Evolutionary conservation across 2,113 vertebrate species (phyloP), one percentile per base, ranked within the genome.

Genomic region (Takifugu flavidus): DNA sequence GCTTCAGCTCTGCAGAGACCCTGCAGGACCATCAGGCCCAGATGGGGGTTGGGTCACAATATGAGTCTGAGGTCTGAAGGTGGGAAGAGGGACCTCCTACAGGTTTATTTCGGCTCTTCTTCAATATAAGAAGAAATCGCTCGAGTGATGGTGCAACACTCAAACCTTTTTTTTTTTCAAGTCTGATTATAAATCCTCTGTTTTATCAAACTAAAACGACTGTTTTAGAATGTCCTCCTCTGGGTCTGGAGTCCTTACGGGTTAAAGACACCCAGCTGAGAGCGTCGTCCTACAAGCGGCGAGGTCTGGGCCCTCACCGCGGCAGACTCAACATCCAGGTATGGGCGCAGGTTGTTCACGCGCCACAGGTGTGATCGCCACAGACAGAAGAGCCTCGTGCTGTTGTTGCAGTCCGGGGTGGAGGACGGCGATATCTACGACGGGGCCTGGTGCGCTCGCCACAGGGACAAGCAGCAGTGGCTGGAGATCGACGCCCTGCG

Each of bases 311-410:
- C 0, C 92, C 96, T 1, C 96, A 98, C 74, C 91, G 96, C 0
- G 94, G 94, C 2, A 88, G 95, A 42, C 95, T 98, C 64, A 98
- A 98, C 86, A 96, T 96, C 80, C 94, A 95, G 93, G 94, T 93
- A 65, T 68, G 13, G 0, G 25, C n/a, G 1, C 31, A 13, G 10
- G 4, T 20, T 20, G 20, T 20, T 20, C 20, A 20, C 20, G 20
- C 20, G 20, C 20, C 20, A 20, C 20, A 20, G 20, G 20, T 20
- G 20, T 20, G 20, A 20, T 20, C 20, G 20, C 20, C 20, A 20
- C 20, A 20, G 20, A 20, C 20, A 12, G 11, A 65, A 67, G 26
- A 7, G 6, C 4, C 59, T 12, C 11, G 2, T 49, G n/a, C 46
- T 2, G 67, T 25, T 56, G 57, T 49, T 43, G 31, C 73, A 98